A percentile compares a stretch with the other conserved stretches of the same genome.
phyloP scores from a whole-genome alignment of 2,797 vertebrate species.

The Lerista edwardsae region DNA sequence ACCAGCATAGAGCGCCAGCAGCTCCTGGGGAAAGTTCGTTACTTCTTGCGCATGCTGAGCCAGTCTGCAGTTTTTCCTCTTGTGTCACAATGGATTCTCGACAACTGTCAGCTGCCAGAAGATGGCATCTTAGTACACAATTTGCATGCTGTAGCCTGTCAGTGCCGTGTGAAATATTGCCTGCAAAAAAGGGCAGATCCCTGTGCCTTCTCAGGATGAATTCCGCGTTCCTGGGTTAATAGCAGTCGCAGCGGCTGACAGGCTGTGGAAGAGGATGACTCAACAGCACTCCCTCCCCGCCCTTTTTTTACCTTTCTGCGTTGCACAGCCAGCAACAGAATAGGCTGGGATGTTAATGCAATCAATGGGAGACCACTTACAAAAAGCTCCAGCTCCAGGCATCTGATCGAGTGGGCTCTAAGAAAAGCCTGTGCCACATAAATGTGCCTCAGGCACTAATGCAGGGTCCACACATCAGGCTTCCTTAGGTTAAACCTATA shows the following conservation, averaged over 20 bases:
- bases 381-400: neutral
- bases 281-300: neutral
- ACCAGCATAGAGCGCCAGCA: neutral
- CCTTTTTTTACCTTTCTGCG: slow-evolving; percentile 4
- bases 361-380: neutral
- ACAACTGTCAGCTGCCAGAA: slow-evolving; percentile 41
- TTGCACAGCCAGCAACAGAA: neutral
- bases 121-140: slow-evolving; percentile 50
- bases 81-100: slow-evolving; percentile 17
- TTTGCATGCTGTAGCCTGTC: slow-evolving; percentile 6
- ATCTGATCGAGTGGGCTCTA: neutral
- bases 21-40: slow-evolving; percentile 9
- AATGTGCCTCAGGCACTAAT: too few relatives aligned
- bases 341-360: neutral
- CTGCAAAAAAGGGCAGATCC: neutral
- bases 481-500: neutral
- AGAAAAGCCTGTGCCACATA: neutral
- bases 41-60: neutral
- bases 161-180: slow-evolving; percentile 5
- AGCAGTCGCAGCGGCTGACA: neutral
- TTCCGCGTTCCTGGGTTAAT: neutral
- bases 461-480: neutral
- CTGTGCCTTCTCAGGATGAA: neutral
- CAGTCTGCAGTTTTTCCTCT: neutral
- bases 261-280: neutral